phyloP scores from a whole-genome alignment of 2,797 vertebrate genomes.

The Labeo calbasu region DNA sequence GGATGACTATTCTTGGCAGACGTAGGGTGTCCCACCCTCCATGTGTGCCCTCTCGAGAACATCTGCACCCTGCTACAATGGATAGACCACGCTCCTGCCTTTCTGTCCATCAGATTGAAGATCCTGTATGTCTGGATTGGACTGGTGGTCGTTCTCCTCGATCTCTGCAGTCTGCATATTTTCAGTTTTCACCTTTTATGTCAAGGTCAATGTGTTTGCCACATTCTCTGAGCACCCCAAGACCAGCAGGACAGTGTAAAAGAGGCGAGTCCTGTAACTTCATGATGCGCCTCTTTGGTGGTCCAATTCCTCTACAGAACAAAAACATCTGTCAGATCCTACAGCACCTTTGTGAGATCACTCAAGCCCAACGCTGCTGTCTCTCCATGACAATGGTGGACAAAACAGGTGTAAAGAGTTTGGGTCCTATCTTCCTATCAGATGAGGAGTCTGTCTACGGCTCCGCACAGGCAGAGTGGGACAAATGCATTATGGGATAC shows the following conservation, averaged over 20 bases:
- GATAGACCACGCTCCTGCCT: slow-evolving; percentile 15
- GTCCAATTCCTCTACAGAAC: slow-evolving; percentile 54
- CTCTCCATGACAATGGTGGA: slow-evolving; percentile 63
- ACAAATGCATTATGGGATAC: slow-evolving; percentile 65
- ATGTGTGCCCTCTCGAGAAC: not conserved
- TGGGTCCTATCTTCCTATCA: slow-evolving; percentile 59
- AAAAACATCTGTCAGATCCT: slow-evolving; percentile 65
- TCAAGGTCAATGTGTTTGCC: slow-evolving; percentile 34
- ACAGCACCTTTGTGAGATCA: slow-evolving; percentile 60
- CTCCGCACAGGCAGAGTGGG: slow-evolving; percentile 56
- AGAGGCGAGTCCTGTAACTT: slow-evolving; percentile 62
- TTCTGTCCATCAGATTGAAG: not conserved
- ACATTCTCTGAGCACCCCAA: not conserved
- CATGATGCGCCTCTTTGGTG: slow-evolving; percentile 63
- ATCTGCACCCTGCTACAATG: not conserved
- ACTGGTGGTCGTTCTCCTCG: not conserved
- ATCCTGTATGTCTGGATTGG: not conserved
- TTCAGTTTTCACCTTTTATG: slow-evolving; percentile 10
- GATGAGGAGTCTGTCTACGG: slow-evolving; percentile 43
- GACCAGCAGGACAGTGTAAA: slow-evolving; percentile 51
- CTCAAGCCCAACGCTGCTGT: slow-evolving; percentile 58
- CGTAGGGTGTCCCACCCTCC: slow-evolving; percentile 25
- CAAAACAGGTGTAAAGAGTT: slow-evolving; percentile 37
- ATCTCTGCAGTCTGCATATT: slow-evolving; percentile 3
- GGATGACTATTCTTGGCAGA: slow-evolving; percentile 11